A percentile compares a stretch with the other conserved stretches of the same genome.
These are phyloP conservation scores for Turdus rufiventris DNA, from an alignment of 2,113 vertebrate species.

Conservation along the genomic window DNA sequence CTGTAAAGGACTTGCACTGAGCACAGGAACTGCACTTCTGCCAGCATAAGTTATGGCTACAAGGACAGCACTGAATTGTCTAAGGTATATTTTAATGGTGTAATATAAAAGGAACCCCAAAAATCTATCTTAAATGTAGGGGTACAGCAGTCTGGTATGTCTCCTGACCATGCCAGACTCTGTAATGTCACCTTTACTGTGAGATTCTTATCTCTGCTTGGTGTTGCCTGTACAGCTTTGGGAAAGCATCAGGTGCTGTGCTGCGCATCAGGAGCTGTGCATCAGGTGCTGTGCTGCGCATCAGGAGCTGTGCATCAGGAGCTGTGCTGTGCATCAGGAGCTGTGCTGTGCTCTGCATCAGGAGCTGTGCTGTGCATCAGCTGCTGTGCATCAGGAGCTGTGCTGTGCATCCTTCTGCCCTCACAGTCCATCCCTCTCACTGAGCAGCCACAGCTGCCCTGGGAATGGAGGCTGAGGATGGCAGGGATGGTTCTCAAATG, in stretches of 20 bases:
- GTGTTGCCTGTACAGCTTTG: fast-evolving
- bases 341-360: too few relatives aligned
- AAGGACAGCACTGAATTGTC: neutral
- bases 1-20: neutral
- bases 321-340: too few relatives aligned
- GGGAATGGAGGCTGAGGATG: neutral
- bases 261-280: too few relatives aligned
- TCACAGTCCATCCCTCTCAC: neutral
- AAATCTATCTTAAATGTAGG: neutral
- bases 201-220: neutral
- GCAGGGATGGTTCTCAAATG: neutral
- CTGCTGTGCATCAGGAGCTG: neutral
- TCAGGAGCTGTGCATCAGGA: too few relatives aligned
- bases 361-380: too few relatives aligned
- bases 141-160: neutral
- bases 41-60: neutral
- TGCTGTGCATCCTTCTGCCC: neutral
- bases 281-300: too few relatives aligned
- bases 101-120: neutral
- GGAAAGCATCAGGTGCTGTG: too few relatives aligned
- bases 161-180: neutral
- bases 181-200: fast-evolving
- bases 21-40: neutral
- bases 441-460: neutral
- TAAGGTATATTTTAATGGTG: neutral